A percentile compares a stretch with the other conserved stretches of the same genome.
Evolutionary conservation across 2,888 invertebrate genomes (phyloP).

Genomic region (Monoplex corrugatus): DNA sequence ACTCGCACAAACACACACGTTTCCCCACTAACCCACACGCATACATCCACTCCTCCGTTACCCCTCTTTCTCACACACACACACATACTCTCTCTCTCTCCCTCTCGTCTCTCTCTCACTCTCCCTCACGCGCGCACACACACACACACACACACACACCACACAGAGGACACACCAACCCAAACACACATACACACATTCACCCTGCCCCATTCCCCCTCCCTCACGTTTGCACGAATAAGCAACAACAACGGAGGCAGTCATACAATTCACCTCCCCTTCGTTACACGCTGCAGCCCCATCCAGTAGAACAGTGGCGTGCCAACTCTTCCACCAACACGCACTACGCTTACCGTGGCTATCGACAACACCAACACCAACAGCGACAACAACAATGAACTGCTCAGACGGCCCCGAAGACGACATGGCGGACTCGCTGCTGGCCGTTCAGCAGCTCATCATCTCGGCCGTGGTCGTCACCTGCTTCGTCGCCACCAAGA

Average conservation of each 20-base stretch:
- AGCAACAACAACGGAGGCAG: not conserved
- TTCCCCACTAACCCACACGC: too few relatives aligned
- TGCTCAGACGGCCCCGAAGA: conserved; percentile 38
- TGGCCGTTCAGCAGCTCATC: conserved; percentile 62
- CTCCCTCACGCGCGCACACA: too few relatives aligned
- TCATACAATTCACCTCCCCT: not conserved
- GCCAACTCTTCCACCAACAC: not conserved
- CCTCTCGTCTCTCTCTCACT: too few relatives aligned
- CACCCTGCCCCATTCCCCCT: not conserved
- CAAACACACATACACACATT: not conserved
- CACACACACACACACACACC: too few relatives aligned
- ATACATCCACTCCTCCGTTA: too few relatives aligned
- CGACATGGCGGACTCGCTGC: conserved; percentile 49
- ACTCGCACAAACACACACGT: too few relatives aligned
- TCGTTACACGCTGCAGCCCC: not conserved
- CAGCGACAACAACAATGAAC: conserved; percentile 29
- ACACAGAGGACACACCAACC: too few relatives aligned
- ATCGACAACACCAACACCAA: too few relatives aligned
- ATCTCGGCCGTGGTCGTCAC: conserved; percentile 72
- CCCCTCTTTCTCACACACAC: too few relatives aligned
- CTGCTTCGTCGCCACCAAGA: conserved; percentile 72
- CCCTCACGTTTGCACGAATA: not conserved
- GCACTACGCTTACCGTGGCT: not conserved
- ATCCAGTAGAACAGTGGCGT: not conserved
- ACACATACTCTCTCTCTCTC: too few relatives aligned